Conservation (phyloP, 2,113 vertebrate species). For the Eclectus roratus region DNA sequence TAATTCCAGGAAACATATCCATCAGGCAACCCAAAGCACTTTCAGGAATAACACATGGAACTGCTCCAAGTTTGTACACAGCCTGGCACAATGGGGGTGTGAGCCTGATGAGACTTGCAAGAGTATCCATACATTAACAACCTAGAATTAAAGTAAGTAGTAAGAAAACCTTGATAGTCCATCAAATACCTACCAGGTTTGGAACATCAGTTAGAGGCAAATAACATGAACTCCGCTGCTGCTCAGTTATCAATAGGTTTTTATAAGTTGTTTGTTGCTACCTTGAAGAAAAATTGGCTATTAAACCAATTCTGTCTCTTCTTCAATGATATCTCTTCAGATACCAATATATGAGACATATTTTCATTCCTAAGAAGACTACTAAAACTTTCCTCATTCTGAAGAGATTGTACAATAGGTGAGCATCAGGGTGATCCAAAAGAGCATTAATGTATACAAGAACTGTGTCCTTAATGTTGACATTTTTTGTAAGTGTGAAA, state of each 20-base stretch:
- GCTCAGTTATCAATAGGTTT: not conserved
- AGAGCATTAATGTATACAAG: not conserved
- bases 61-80: not conserved
- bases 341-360: not conserved
- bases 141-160: constrained; percentile 28
- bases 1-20: not conserved
- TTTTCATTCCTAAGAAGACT: not conserved
- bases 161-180: constrained; percentile 24
- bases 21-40: not conserved
- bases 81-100: not conserved
- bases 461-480: not conserved
- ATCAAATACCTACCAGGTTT: not conserved
- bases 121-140: not conserved
- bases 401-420: not conserved
- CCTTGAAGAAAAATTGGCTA: not conserved
- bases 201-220: not conserved
- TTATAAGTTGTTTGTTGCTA: constrained; percentile 6
- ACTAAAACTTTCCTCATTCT: not conserved
- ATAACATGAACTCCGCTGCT: not conserved
- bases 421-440: not conserved
- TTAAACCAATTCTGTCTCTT: not conserved
- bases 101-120: not conserved
- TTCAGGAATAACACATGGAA: not conserved
- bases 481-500: not conserved
- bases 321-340: not conserved